A percentile compares a stretch with the other conserved stretches of the same genome.
phyloP scores from a whole-genome alignment of 2,888 invertebrate genomes.

The Folsomia manolachei region DNA sequence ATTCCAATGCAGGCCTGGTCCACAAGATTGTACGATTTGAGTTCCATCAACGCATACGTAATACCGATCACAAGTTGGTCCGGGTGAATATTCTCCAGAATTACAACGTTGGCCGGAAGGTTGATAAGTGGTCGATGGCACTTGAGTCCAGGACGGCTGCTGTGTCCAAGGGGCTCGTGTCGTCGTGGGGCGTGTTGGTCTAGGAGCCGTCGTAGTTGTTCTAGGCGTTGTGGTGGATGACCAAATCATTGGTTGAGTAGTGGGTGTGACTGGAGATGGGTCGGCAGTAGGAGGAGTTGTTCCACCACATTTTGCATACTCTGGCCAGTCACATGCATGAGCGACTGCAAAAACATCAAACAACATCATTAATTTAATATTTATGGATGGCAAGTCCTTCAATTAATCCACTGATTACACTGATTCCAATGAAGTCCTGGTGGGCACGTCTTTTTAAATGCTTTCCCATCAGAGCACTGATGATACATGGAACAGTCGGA shows the following conservation, averaged over 20 bases:
- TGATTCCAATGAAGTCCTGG: conserved; percentile 72
- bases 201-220: conserved; percentile 14
- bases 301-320: conserved; percentile 38
- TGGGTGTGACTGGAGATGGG: conserved; percentile 6
- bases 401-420: conserved; percentile 55
- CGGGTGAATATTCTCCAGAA: conserved; percentile 69
- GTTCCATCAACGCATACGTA: conserved; percentile 73
- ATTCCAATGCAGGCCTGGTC: conserved; percentile 73
- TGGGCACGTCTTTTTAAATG: conserved; percentile 68
- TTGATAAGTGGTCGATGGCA: conserved; percentile 2
- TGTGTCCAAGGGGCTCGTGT: conserved; percentile 18
- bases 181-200: too few species aligned
- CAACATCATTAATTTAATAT: too few species aligned
- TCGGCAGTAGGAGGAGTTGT: conserved; percentile 1
- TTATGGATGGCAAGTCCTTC: not conserved
- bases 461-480: conserved; percentile 70
- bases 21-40: conserved; percentile 60
- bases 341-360: too few species aligned
- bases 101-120: not conserved
- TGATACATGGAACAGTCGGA: conserved; percentile 69
- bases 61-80: conserved; percentile 68
- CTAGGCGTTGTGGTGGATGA: conserved; percentile 7
- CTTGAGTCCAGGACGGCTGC: too few species aligned
- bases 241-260: too few species aligned
- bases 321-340: conserved; percentile 77